A percentile compares a stretch with the other conserved stretches of the same genome.
Evolutionary conservation across 2,113 vertebrate genomes (phyloP).

Genomic region (Cranoglanis bouderius): DNA sequence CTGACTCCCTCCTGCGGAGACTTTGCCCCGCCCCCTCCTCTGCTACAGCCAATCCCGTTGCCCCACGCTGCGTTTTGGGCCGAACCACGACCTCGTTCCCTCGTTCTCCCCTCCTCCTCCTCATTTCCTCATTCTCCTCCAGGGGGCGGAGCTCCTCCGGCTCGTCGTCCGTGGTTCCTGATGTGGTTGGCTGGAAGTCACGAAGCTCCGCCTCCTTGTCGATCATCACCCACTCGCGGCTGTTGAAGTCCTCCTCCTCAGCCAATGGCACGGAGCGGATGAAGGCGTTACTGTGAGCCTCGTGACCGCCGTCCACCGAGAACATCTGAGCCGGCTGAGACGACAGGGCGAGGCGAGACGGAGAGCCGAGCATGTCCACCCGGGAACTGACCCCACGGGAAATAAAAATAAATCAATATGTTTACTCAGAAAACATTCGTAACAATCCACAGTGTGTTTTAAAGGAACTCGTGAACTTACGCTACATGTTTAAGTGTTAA

Average conservation of each 20-base stretch:
- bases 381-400: slow-evolving; percentile 75
- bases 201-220: slow-evolving; percentile 96
- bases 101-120: slow-evolving; percentile 61
- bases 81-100: slow-evolving; percentile 79
- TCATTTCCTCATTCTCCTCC: slow-evolving; percentile 88
- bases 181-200: slow-evolving; percentile 94
- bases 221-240: slow-evolving; percentile 99
- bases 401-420: background rate
- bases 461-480: background rate
- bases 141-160: slow-evolving; percentile 92
- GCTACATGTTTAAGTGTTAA: background rate
- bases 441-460: background rate
- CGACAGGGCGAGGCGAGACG: slow-evolving; percentile 90
- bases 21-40: slow-evolving; percentile 86
- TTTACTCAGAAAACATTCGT: background rate
- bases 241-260: slow-evolving; percentile 98
- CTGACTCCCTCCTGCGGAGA: slow-evolving; percentile 89
- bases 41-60: slow-evolving; percentile 83
- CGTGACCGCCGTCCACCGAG: slow-evolving; percentile 86
- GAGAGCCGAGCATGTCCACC: slow-evolving; percentile 90
- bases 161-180: slow-evolving; percentile 95
- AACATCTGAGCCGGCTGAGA: slow-evolving; percentile 97
- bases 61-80: slow-evolving; percentile 82
- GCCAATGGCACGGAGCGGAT: slow-evolving; percentile 94
- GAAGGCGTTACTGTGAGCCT: slow-evolving; percentile 96